These are phyloP conservation scores for Sternotherus odoratus DNA, from an alignment of 2,797 vertebrate species.

Conservation along the genomic window DNA sequence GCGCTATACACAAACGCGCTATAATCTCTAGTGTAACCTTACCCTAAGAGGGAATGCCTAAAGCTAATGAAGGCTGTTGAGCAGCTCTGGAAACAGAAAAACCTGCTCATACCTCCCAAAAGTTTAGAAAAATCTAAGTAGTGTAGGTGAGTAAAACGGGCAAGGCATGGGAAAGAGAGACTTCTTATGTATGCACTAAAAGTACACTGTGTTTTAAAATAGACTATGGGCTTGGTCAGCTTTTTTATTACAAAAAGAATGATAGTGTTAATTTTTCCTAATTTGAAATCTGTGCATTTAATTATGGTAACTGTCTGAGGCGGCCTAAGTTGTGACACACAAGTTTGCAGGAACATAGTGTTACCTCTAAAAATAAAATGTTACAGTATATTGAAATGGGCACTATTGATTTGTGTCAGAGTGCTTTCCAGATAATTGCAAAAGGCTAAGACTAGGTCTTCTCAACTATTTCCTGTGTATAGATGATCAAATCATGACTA, in stretches of 20 bases:
- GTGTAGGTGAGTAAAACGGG: not conserved
- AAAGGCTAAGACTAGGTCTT: constrained; percentile 38
- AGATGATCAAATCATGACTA: constrained; percentile 15
- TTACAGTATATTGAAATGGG: constrained; percentile 16
- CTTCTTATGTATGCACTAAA: not conserved
- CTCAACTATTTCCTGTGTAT: constrained; percentile 44
- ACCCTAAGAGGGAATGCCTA: not conserved
- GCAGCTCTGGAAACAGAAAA: not conserved
- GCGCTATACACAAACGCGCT: no score
- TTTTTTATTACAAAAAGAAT: not conserved
- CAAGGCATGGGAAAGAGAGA: not conserved
- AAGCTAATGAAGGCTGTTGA: not conserved
- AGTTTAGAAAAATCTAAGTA: not conserved
- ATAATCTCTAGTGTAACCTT: no score
- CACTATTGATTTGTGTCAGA: constrained; percentile 63
- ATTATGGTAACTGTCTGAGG: not conserved
- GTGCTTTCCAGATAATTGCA: constrained; percentile 55
- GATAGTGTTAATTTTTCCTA: not conserved
- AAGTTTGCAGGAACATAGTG: constrained; percentile 12
- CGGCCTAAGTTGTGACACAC: constrained; percentile 30
- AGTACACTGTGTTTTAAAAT: not conserved
- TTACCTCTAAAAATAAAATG: constrained; percentile 66
- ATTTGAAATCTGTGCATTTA: not conserved
- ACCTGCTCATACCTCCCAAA: not conserved
- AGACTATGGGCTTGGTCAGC: no score